A percentile compares a stretch with the other conserved stretches of the same genome.
phyloP scores from a whole-genome alignment of 2,888 invertebrate species.

The Chrysotoxum bicinctum region DNA sequence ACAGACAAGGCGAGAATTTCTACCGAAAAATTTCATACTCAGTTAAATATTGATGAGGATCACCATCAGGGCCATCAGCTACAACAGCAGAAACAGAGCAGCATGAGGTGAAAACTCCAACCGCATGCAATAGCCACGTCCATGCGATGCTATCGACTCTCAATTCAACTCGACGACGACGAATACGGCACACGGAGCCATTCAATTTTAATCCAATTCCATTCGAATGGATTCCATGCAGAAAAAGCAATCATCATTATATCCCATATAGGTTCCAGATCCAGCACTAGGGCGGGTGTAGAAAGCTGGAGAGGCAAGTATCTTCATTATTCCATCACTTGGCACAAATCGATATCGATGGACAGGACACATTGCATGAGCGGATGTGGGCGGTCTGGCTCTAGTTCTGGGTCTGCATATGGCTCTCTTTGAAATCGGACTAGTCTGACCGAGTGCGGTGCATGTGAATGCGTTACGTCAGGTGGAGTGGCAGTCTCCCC shows the following conservation, averaged over 20 bases:
- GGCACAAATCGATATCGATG: conserved; percentile 70
- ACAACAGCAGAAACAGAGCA: conserved; percentile 25
- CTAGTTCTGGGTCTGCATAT: neutral
- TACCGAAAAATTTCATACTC: conserved; percentile 55
- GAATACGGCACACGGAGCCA: conserved; percentile 40
- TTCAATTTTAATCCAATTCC: conserved; percentile 73
- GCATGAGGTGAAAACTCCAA: conserved; percentile 30
- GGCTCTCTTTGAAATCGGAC: neutral
- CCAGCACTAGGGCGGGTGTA: neutral
- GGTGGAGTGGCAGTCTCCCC: conserved; percentile 19
- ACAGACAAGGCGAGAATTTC: conserved; percentile 16
- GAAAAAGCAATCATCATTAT: conserved; percentile 72
- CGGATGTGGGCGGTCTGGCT: conserved; percentile 37
- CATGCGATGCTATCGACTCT: conserved; percentile 34
- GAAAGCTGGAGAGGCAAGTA: conserved; percentile 41
- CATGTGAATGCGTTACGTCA: conserved; percentile 39
- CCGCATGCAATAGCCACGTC: conserved; percentile 37
- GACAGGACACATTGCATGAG: conserved; percentile 51
- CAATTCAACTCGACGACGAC: conserved; percentile 30
- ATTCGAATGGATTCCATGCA: conserved; percentile 69
- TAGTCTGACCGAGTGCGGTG: conserved; percentile 18
- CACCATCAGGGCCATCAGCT: conserved; percentile 47
- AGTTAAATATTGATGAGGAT: conserved; percentile 69
- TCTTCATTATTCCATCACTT: conserved; percentile 71
- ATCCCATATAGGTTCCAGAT: conserved; percentile 35